phyloP scores from a whole-genome alignment of 2,888 invertebrate genomes.

The Eupithecia insigniata region DNA sequence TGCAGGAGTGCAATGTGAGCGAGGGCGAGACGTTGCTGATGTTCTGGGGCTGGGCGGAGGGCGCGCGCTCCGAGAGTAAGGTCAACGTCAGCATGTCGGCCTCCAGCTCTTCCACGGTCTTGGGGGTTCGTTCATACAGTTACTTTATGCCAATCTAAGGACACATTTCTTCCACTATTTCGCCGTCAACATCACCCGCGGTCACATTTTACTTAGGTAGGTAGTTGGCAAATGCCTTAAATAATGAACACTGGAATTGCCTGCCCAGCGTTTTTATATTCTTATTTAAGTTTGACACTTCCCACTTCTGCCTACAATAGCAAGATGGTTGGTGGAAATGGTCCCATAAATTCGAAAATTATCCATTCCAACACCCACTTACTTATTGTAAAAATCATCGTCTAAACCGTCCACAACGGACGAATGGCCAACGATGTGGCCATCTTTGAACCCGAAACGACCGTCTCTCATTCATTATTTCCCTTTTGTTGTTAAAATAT shows the following conservation, averaged over 20 bases:
- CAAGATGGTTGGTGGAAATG: background rate
- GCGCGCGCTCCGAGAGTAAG: slow-evolving; percentile 65
- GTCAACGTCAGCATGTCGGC: slow-evolving; percentile 71
- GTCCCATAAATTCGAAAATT: background rate
- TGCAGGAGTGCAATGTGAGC: slow-evolving; percentile 70
- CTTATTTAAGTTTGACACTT: no score
- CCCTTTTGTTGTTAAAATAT: background rate
- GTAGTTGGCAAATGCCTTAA: no score
- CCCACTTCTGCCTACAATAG: background rate
- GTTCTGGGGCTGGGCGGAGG: slow-evolving; percentile 64
- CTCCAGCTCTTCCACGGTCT: slow-evolving; percentile 67
- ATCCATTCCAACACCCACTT: no score
- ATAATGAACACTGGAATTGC: no score
- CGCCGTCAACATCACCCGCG: background rate
- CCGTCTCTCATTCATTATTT: background rate
- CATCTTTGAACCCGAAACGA: background rate
- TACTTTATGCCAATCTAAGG: background rate
- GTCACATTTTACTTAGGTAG: no score
- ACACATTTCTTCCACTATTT: background rate
- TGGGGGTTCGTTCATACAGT: slow-evolving; percentile 52
- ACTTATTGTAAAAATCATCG: background rate
- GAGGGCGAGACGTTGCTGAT: slow-evolving; percentile 72
- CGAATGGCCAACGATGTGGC: background rate
- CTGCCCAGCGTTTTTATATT: no score
- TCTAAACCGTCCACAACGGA: background rate